These are phyloP conservation scores for Mythimna loreyi DNA, from an alignment of 2,888 invertebrate species.

Conservation along the genomic window DNA sequence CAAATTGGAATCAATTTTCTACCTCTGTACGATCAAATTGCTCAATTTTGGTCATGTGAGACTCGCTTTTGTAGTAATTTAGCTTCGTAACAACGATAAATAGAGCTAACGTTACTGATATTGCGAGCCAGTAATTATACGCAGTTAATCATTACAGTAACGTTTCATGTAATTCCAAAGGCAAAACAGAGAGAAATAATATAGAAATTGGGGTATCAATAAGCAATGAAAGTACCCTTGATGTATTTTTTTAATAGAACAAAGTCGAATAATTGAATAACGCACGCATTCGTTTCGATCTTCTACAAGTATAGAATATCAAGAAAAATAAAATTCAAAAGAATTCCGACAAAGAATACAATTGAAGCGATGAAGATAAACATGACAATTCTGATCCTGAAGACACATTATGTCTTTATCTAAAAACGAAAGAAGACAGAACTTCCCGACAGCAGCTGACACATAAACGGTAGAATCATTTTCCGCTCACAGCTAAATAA, in stretches of 20 bases:
- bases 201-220: background rate
- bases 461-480: slow-evolving; percentile 26
- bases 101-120: slow-evolving; percentile 35
- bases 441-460: slow-evolving; percentile 1
- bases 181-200: background rate
- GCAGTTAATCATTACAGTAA: slow-evolving; percentile 14
- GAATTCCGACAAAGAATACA: too few species aligned
- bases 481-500: slow-evolving; percentile 28
- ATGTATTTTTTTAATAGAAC: background rate
- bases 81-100: slow-evolving; percentile 35
- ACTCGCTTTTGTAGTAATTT: slow-evolving; percentile 22
- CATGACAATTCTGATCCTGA: background rate
- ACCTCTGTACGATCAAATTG: slow-evolving; percentile 38
- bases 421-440: slow-evolving; percentile 8
- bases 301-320: background rate
- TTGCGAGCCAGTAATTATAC: slow-evolving; percentile 10
- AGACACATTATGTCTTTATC: slow-evolving; percentile 17
- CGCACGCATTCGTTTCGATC: background rate
- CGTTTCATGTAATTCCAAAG: slow-evolving; percentile 5
- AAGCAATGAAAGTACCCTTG: background rate
- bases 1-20: slow-evolving; percentile 47
- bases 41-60: slow-evolving; percentile 40
- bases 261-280: background rate
- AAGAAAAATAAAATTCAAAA: background rate
- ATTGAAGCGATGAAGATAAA: background rate